Base-by-base conservation (phyloP, 1,140 invertebrate genomes). In the Pseudomyrmex gracilis region DNA sequence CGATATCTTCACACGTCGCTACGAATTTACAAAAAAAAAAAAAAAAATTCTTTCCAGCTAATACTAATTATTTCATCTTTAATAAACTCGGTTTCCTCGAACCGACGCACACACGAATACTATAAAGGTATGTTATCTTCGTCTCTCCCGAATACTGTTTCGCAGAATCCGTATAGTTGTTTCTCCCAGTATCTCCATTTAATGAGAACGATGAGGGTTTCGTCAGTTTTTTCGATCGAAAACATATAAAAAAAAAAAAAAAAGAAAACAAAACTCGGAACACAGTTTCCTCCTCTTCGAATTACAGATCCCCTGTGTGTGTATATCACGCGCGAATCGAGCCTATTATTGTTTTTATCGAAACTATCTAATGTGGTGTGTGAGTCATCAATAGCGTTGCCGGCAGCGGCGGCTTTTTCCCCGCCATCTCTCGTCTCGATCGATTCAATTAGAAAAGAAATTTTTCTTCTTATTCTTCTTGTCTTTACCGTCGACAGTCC, bases 391-490 rank as follows among this genome's bases (percentile, higher is more conserved):
- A 8, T 43, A 47, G 15, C 24, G 12, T 64, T 22, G 47, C 47
- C n/a, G 12, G 51, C 15, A 77, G 9, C 47, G 13, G 9, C 57
- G 13, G 9, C 57, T 57, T n/a, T 57, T 15, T 53, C 49, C 77
- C 51, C 57, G 61, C n/a, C 17, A 22, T 82, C 2, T 74, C 70
- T 49, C 34, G 43, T 20, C 34, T 34, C 22, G 20, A 22, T 55
- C 51, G 20, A 66, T 55, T 68, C 8, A 49, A 73, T 94, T 95
- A 95, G 91, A 95, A 95, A 34, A 34, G 77, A 95, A 94, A 78
- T 95, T 95, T 90, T 95, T 95, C 92, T 95, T 95, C 95, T 95
- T 95, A 88, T 89, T 95, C 90, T 95, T 95, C 92, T 95, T 95
- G 85, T 95, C 95, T 93, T 95, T 95, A 88, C 95, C 95, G 85